A percentile compares a stretch with the other conserved stretches of the same genome.
Conservation (phyloP, 2,797 vertebrate genomes). For the Sorex maritimensis region DNA sequence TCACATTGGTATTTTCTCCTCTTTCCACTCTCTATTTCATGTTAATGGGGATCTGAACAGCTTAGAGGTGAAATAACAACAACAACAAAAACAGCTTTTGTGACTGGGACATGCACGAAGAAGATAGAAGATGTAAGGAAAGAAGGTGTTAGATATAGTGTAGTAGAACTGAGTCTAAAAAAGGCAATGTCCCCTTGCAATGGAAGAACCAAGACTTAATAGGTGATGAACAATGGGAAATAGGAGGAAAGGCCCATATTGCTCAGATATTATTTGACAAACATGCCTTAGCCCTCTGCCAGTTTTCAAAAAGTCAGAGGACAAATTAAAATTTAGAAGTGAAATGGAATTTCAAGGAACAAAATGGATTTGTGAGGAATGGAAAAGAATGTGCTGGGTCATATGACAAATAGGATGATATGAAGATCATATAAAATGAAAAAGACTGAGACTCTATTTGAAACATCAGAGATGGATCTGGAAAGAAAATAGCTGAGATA, state of each 20-base stretch:
- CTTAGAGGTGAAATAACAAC: constrained; percentile 30
- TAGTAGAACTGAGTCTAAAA: not conserved
- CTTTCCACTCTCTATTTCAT: constrained; percentile 11
- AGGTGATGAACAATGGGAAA: not conserved
- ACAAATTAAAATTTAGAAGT: constrained; percentile 37
- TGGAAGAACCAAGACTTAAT: not conserved
- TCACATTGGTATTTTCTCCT: not conserved
- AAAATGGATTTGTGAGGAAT: constrained; percentile 51
- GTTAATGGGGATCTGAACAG: not conserved
- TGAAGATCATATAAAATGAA: constrained; percentile 8
- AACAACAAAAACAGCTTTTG: not conserved
- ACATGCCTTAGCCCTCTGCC: not conserved
- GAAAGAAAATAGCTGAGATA: not conserved
- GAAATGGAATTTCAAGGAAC: not conserved
- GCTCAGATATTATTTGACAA: constrained; percentile 29
- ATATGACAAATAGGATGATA: constrained; percentile 51
- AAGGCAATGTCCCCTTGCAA: not conserved
- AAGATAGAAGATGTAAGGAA: not conserved
- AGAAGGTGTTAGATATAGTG: not conserved
- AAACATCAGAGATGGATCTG: not conserved
- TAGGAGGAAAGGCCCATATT: not conserved
- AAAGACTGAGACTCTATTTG: not conserved
- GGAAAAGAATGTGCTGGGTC: constrained; percentile 31
- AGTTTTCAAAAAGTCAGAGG: not conserved
- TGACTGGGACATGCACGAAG: not conserved